These are phyloP conservation scores for Physeter macrocephalus DNA, from an alignment of 2,113 vertebrate species.

Conservation along the genomic window DNA sequence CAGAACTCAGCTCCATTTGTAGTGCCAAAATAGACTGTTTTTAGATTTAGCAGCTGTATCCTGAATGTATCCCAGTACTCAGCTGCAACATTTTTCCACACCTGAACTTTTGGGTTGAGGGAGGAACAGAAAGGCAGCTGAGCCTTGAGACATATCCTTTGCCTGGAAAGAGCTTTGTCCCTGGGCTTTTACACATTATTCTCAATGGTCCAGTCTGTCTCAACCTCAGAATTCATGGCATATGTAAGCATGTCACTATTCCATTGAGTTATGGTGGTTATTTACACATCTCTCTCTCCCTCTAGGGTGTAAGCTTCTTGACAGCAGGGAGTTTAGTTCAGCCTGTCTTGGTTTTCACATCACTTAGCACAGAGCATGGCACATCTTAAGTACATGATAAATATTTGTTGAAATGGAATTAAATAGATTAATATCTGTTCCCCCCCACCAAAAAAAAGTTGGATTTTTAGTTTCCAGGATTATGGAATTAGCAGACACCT, in stretches of 20 bases:
- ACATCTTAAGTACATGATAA: background rate
- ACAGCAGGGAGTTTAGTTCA: background rate
- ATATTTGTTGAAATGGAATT: conserved; percentile 8
- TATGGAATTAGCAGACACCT: background rate
- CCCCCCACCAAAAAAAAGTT: background rate
- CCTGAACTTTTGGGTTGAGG: background rate
- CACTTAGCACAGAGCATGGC: background rate
- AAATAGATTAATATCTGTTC: background rate
- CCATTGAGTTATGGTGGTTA: background rate
- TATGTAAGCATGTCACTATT: background rate
- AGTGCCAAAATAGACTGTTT: conserved; percentile 19
- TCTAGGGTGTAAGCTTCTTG: background rate
- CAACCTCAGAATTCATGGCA: background rate
- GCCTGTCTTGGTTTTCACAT: background rate
- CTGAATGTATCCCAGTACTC: background rate
- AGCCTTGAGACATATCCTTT: background rate
- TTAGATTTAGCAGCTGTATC: conserved; percentile 38
- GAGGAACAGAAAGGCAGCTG: conserved; percentile 2
- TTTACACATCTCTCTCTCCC: background rate
- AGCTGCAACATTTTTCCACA: background rate
- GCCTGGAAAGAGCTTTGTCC: background rate
- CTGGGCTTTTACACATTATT: background rate
- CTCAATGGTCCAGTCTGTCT: background rate
- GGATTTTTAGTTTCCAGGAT: conserved; percentile 2
- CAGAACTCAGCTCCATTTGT: conserved; percentile 20